These are phyloP conservation scores for Danio tinwini DNA, from an alignment of 2,797 vertebrate genomes.

Conservation along the genomic window DNA sequence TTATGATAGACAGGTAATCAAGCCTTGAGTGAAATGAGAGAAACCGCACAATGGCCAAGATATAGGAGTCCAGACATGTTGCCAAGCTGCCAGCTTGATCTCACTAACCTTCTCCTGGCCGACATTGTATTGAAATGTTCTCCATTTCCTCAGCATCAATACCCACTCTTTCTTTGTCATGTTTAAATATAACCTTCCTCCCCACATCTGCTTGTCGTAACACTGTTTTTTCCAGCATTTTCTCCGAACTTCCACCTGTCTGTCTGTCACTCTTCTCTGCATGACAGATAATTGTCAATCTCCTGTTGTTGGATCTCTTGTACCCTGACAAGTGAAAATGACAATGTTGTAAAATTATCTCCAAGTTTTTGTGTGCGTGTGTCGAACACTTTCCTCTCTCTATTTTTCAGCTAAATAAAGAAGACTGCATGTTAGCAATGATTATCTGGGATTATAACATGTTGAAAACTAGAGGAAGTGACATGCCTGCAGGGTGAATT, in stretches of 20 bases:
- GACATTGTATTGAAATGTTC: constrained; percentile 34
- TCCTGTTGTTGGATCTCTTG: constrained; percentile 4
- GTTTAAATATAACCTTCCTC: constrained; percentile 36
- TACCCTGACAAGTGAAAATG: constrained; percentile 31
- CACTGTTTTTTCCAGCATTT: constrained; percentile 12
- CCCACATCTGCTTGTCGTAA: background rate
- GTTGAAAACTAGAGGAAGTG: constrained; percentile 2
- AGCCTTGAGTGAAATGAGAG: constrained; percentile 33
- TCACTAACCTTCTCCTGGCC: constrained; percentile 23
- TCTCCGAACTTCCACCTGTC: background rate
- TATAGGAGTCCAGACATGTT: constrained; percentile 1
- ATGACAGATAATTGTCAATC: constrained; percentile 18
- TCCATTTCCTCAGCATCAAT: constrained; percentile 7
- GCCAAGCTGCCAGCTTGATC: constrained; percentile 47
- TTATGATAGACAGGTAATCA: constrained; percentile 60
- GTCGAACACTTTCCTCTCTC: background rate
- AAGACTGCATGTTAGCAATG: background rate
- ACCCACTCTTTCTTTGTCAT: constrained; percentile 49
- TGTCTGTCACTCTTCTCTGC: constrained; percentile 31
- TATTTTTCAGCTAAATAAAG: constrained; percentile 5
- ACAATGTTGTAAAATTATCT: constrained; percentile 40
- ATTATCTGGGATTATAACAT: constrained; percentile 11
- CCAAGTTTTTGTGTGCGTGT: background rate
- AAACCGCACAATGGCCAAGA: constrained; percentile 42
- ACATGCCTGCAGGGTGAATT: background rate